Base-by-base conservation (phyloP, 2,113 vertebrate genomes). In the Pituophis catenifer region DNA sequence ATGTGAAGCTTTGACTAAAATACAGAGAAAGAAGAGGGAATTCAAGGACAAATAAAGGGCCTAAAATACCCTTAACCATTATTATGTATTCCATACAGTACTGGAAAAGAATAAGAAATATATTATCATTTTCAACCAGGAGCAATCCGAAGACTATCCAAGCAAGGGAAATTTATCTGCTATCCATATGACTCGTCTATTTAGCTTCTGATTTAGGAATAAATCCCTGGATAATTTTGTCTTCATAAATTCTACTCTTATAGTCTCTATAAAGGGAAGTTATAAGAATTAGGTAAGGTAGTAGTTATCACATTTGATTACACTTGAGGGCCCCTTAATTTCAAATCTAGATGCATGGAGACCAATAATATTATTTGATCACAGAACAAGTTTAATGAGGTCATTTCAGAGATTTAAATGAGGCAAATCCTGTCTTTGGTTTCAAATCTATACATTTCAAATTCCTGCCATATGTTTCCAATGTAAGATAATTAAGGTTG, bases 391-490 rank as follows among this genome's bases (percentile, higher is more conserved):
- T 54, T 23, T 33, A 88, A 26, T 52, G 50, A 9, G 70, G 52
- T 92, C 59, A 65, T 92, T 86, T 86, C 62, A 89, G 86, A 88
- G 48, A 19, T 92, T 70, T 57, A 8, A 89, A 29, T 88, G 58
- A 48, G 54, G 24, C 12, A 65, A 88, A 33, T 86, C 11, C 2
- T 26, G n/a, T 88, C 19, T 48, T 54, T 88, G 8, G 5, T 92
- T 65, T 92, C 29, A 38, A 70, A 54, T 29, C 11, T 89, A 33
- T 26, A 44, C 9, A 24, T 13, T 54, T 54, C 13, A 54, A 17
- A 57, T 70, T 52, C 1, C 81, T 91, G 11, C 48, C 24, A 48
- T 38, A 26, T 91, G 48, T 29, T 48, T 11, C 1, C n/a, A 57
- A 38, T 3, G 24, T 38, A 13, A 38, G 75, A 19, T 38, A 17